A percentile compares a stretch with the other conserved stretches of the same genome.
Evolutionary conservation across 2,113 vertebrate genomes (phyloP).

Genomic region (Macquaria ambigua): DNA sequence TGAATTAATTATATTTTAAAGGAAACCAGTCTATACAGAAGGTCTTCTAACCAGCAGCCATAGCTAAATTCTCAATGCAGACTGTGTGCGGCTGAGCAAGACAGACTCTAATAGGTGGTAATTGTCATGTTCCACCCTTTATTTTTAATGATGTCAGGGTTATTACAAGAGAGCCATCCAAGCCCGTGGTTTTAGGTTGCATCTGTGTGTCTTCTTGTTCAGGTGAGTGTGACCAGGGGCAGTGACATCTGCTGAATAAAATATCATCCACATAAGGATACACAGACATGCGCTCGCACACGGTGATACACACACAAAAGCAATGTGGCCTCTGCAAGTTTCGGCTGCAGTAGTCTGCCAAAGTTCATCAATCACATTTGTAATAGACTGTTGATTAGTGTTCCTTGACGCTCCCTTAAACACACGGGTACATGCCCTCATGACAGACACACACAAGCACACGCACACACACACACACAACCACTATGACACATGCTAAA

Average conservation of each 20-base stretch:
- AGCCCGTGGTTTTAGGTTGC: constrained; percentile 72
- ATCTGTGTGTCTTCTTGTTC: constrained; percentile 71
- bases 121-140: constrained; percentile 79
- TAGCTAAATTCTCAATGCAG: constrained; percentile 13
- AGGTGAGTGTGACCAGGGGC: constrained; percentile 75
- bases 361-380: constrained; percentile 59
- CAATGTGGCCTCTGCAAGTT: constrained; percentile 8
- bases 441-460: constrained; percentile 23
- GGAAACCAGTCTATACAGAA: not conserved
- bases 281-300: constrained; percentile 23
- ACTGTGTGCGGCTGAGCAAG: constrained; percentile 40
- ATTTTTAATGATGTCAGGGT: constrained; percentile 83
- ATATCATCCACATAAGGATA: constrained; percentile 69
- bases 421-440: constrained; percentile 25
- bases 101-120: constrained; percentile 80
- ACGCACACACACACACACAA: constrained; percentile 41
- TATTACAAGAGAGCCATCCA: constrained; percentile 79
- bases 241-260: constrained; percentile 78
- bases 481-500: constrained; percentile 79
- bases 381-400: constrained; percentile 62
- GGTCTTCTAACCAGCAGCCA: not conserved
- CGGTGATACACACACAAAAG: constrained; percentile 20
- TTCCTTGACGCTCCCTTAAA: constrained; percentile 54
- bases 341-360: constrained; percentile 30
- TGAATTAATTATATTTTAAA: not conserved